These are phyloP conservation scores for Cataglyphis altisquamis DNA, from an alignment of 2,888 invertebrate genomes.

Conservation along the genomic window DNA sequence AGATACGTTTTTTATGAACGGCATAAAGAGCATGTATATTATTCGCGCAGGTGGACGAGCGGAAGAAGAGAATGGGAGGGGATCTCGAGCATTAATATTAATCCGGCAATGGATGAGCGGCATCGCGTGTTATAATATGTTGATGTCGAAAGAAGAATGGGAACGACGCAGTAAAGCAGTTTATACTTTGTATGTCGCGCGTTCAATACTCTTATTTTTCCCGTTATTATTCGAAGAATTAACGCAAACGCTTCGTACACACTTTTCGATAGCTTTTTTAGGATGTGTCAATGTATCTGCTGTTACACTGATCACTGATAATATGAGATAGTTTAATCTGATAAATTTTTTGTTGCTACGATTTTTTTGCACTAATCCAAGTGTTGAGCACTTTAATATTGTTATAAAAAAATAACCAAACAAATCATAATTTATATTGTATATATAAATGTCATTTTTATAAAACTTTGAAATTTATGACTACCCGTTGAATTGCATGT, in stretches of 20 bases:
- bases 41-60: conserved; percentile 18
- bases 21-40: conserved; percentile 16
- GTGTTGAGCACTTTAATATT: neutral
- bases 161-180: conserved; percentile 39
- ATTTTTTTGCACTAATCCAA: neutral
- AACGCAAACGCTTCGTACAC: neutral
- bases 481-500: neutral
- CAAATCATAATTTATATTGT: neutral
- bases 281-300: neutral
- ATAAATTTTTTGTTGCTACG: conserved; percentile 13
- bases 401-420: neutral
- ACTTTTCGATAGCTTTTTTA: conserved; percentile 11
- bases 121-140: conserved; percentile 40
- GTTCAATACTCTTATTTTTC: conserved; percentile 42
- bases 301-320: neutral
- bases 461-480: neutral
- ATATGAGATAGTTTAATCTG: conserved; percentile 15
- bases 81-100: conserved; percentile 52
- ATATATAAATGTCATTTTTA: neutral
- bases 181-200: neutral
- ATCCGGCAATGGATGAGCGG: conserved; percentile 39
- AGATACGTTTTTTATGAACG: conserved; percentile 38
- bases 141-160: conserved; percentile 29
- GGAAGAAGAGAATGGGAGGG: neutral
- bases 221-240: conserved; percentile 24